Evolutionary conservation across 1,140 invertebrate species (phyloP).

Genomic region (Saccostrea echinata): DNA sequence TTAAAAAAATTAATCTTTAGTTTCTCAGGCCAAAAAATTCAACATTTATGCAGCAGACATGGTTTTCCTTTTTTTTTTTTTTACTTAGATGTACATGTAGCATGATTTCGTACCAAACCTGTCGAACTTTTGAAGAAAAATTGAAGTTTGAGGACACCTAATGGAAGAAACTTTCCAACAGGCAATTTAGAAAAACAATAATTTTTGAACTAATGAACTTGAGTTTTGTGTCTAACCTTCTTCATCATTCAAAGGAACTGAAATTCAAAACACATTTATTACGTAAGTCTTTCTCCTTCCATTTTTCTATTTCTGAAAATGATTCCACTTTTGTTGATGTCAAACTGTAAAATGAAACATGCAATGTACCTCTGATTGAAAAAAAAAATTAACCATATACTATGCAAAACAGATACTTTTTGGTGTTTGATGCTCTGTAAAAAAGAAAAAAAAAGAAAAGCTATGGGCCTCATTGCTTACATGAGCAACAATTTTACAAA

Average conservation of each 20-base stretch:
- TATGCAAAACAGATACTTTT: slow-evolving; percentile 19
- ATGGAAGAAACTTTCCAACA: not conserved
- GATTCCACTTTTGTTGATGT: not conserved
- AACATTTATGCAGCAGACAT: slow-evolving; percentile 13
- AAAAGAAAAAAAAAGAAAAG: too few relatives aligned
- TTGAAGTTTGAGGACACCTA: slow-evolving; percentile 6
- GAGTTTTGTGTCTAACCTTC: slow-evolving; percentile 4
- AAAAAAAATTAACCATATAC: not conserved
- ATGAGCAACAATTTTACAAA: not conserved
- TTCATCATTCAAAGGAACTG: slow-evolving; percentile 2
- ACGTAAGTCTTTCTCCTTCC: slow-evolving; percentile 2
- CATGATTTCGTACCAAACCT: slow-evolving; percentile 6
- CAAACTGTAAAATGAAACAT: slow-evolving; percentile 23
- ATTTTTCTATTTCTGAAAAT: slow-evolving; percentile 21
- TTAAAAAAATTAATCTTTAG: slow-evolving; percentile 20
- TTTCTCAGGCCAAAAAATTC: slow-evolving; percentile 12
- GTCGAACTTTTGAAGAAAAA: not conserved
- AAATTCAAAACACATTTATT: slow-evolving; percentile 16
- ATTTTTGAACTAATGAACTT: slow-evolving; percentile 10
- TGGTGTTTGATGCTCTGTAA: slow-evolving; percentile 5
- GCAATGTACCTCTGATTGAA: not conserved
- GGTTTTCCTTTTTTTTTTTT: slow-evolving; percentile 1
- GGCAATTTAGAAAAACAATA: not conserved
- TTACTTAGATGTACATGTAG: not conserved
- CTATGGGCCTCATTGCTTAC: not conserved